Evolutionary conservation across 2,888 invertebrate genomes (phyloP), one percentile per base, ranked within the genome.

Genomic region (Dynastes hyllus): DNA sequence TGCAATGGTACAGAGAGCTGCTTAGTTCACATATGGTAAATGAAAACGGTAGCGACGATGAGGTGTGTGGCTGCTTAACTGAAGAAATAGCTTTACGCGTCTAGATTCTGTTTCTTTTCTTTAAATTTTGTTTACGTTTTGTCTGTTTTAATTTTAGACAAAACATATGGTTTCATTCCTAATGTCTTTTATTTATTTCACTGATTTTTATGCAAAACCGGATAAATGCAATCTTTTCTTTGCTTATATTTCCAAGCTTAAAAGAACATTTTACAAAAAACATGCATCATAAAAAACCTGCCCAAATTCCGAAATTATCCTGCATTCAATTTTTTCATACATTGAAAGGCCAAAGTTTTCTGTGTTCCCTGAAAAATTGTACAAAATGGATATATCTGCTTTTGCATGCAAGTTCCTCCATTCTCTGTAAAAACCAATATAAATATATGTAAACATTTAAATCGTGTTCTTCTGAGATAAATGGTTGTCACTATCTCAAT

Each of bases 171-270:
- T 45, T 45, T 45, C 11, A 11, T 45, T 45, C 11, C 2, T 45
- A 45, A 45, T 45, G 8, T 58, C 8, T 58, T 3, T 63, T 63
- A 63, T 63, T 63, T 63, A 63, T 32, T 63, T 63, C 63, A 22
- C 29, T 0, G 29, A 63, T 63, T 63, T 63, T 63, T 3, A 1
- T 29, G 51, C 45, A 70, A 50, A 70, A 70, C 70, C 22, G 11
- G 51, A 70, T 11, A 53, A 70, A 70, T 70, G 4, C 51, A 70
- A 69, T 69, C 8, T n/a, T 50, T 22, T 69, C 11, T 45, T 6
- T 16, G 16, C 22, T 22, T 22, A 32, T n/a, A 27, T 45, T 69
- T 45, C 22, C 51, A 67, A 40, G 67, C 67, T 32, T 16, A 67
- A 67, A 67, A 37, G 6, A 61, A 8, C 3, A 61, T 22, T 22